Evolutionary conservation across 2,797 vertebrate genomes (phyloP), one percentile per base, ranked within the genome.

Genomic region (Threskiornis aethiopicus): DNA sequence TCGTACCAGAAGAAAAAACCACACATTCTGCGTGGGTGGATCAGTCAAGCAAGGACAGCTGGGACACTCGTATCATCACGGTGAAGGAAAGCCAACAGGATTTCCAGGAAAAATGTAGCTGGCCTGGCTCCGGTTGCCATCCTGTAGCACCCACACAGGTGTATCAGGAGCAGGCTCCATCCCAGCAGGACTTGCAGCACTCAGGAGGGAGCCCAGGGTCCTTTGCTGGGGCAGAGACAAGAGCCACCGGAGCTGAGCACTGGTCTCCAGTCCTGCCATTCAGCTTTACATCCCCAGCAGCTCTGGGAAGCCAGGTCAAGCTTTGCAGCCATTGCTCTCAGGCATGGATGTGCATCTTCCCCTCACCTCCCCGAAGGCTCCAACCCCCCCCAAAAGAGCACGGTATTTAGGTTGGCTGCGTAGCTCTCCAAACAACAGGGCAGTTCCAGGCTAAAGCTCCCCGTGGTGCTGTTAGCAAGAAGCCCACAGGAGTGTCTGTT

Each of bases 321-420:
- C 26, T 66, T n/a, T 35, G 39, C 5, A 41, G 44, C 33, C 29
- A 10, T 12, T 8, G 54, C 46, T 52, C 5, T 92, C 35, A 9
- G 1, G 1, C 24, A 13, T 0, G 55, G 33, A 46, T 1, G 2
- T 25, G 44, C n/a, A 18, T 25, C 49, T 52, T 18, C 17, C 46
- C n/a, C 28, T 49, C 47, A 35, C 8, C 59, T 51, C 47, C 47
- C 39, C 0, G 0, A 61, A 44, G 31, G n/a, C 42, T 73, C 73
- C 61, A 64, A 25, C 3, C 8, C 29, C 29, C 10, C 6, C 1
- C 28, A 67, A 71, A 70, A 55, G 47, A 66, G 22, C 31, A 16
- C 0, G 2, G 14, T 90, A 11, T 89, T 95, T 89, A 54, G 10
- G n/a, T 86, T 84, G 93, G 94, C 89, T 66, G 0, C 0, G 0